A percentile compares a stretch with the other conserved stretches of the same genome.
These are phyloP conservation scores for Girardia tigrina DNA, from an alignment of 2,888 invertebrate species.

Conservation along the genomic window DNA sequence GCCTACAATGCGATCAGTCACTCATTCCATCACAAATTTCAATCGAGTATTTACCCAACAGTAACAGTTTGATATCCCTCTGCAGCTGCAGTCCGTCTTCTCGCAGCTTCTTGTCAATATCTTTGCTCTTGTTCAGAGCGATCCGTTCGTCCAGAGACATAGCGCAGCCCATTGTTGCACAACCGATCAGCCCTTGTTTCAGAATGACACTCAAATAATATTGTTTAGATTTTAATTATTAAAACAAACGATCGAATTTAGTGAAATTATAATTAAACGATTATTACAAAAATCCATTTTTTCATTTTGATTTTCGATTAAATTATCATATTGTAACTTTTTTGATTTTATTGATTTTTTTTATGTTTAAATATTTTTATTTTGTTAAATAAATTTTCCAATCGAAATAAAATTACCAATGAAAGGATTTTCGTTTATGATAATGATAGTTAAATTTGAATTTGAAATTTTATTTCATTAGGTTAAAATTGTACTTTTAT, in stretches of 20 bases:
- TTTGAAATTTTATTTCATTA: too few relatives aligned
- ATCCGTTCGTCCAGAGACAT: slow-evolving; percentile 98
- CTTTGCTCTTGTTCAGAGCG: slow-evolving; percentile 86
- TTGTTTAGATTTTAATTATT: neutral
- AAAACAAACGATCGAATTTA: neutral
- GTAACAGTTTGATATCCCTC: slow-evolving; percentile 91
- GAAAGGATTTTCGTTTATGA: too few relatives aligned
- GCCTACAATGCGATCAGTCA: neutral
- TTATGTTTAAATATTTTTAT: too few relatives aligned
- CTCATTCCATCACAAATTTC: neutral
- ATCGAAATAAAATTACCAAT: too few relatives aligned
- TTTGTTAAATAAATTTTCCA: too few relatives aligned
- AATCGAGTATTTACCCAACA: slow-evolving; percentile 62
- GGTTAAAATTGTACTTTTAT: too few relatives aligned
- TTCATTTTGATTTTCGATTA: too few relatives aligned
- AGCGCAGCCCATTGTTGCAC: slow-evolving; percentile 78
- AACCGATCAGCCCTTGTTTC: neutral
- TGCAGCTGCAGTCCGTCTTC: slow-evolving; percentile 95
- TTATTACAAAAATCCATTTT: too few relatives aligned
- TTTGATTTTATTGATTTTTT: too few relatives aligned
- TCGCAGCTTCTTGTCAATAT: slow-evolving; percentile 91
- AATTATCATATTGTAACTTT: too few relatives aligned
- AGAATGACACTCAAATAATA: neutral
- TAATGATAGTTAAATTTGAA: too few relatives aligned
- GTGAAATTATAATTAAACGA: too few relatives aligned